Conservation (phyloP, 2,888 invertebrate species). For the Cryptocephalus primarius region DNA sequence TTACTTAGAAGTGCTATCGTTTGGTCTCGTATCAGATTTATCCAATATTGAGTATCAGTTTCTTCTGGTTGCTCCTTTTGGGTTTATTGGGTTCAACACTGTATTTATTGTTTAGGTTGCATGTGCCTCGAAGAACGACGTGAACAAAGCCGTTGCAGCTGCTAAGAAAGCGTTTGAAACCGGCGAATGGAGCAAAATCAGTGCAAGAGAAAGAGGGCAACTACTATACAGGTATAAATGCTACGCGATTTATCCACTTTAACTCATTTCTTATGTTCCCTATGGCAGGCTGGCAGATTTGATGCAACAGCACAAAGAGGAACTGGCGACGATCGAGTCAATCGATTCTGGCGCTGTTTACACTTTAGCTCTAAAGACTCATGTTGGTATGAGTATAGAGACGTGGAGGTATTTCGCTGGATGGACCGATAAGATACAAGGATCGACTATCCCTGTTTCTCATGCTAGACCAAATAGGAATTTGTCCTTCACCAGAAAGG, state of each 20-base stretch:
- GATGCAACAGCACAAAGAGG: conserved; percentile 91
- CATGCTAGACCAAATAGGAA: conserved; percentile 88
- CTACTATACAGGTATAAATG: conserved; percentile 58
- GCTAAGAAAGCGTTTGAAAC: conserved; percentile 79
- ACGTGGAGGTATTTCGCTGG: conserved; percentile 96
- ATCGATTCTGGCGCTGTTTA: conserved; percentile 95
- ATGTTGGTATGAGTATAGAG: conserved; percentile 96
- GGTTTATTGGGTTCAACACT: too few relatives aligned
- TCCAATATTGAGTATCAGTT: too few relatives aligned
- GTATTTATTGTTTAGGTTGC: conserved; percentile 36
- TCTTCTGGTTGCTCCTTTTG: too few relatives aligned
- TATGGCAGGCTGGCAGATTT: conserved; percentile 71
- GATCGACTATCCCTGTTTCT: conserved; percentile 81
- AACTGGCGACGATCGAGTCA: conserved; percentile 87
- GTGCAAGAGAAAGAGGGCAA: conserved; percentile 79
- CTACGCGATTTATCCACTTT: too few relatives aligned
- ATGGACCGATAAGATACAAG: conserved; percentile 94
- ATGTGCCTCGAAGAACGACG: conserved; percentile 66
- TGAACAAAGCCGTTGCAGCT: conserved; percentile 77
- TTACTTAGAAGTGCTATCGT: too few relatives aligned
- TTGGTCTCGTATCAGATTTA: too few relatives aligned
- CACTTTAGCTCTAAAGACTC: conserved; percentile 90
- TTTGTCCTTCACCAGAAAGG: conserved; percentile 75
- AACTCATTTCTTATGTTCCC: too few relatives aligned
- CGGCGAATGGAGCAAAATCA: conserved; percentile 92